Evolutionary conservation across 2,888 invertebrate species (phyloP).

Genomic region (Syrista parreyssii): DNA sequence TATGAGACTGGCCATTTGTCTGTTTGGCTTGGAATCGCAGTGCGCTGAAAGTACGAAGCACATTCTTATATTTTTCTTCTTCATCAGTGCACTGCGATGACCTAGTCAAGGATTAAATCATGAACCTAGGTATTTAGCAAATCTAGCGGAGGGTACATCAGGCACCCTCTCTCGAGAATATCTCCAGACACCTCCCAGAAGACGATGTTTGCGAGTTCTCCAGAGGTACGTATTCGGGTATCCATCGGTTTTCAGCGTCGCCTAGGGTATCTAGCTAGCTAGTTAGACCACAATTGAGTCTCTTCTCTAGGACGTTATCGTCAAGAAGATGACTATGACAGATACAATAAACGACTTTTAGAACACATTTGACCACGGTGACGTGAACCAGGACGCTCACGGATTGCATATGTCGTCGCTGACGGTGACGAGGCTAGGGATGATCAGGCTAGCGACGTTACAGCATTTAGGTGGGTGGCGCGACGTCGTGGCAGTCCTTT

Average conservation of each 20-base stretch:
- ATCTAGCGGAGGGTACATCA: slow-evolving; percentile 51
- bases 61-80: neutral
- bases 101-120: slow-evolving; percentile 45
- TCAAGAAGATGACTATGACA: neutral
- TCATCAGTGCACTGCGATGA: neutral
- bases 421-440: neutral
- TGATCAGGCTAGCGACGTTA: slow-evolving; percentile 49
- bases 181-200: neutral
- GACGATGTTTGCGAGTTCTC: slow-evolving; percentile 31
- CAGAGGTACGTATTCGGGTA: slow-evolving; percentile 63
- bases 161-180: neutral
- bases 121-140: slow-evolving; percentile 58
- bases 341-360: neutral
- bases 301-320: neutral
- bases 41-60: neutral
- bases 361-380: neutral
- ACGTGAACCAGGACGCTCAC: neutral
- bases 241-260: slow-evolving; percentile 59
- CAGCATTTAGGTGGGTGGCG: slow-evolving; percentile 59
- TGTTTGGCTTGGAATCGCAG: neutral
- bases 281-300: neutral
- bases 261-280: slow-evolving; percentile 48
- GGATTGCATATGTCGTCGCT: neutral
- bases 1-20: neutral
- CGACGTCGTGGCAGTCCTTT: slow-evolving; percentile 42